Percentiles rank a stretch among this genome's conserved stretches.
Evolutionary conservation across 2,888 invertebrate genomes (phyloP).

Genomic region (Metalampra italica): DNA sequence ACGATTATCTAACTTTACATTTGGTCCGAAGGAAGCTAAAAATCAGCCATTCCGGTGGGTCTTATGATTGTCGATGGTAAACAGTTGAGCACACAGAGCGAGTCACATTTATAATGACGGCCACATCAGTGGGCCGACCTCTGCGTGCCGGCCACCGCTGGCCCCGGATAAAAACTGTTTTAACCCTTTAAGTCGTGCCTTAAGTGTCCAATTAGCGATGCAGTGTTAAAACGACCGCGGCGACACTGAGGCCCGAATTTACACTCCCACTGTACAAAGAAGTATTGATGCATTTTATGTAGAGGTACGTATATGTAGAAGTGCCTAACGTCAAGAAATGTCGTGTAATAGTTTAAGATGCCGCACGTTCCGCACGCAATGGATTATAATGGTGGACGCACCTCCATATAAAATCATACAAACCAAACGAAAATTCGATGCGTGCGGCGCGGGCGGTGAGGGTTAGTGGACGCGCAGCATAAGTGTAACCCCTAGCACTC

Average conservation of each 20-base stretch:
- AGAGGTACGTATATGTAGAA: conserved; percentile 31
- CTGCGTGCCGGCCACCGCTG: conserved; percentile 46
- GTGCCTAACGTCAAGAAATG: conserved; percentile 2
- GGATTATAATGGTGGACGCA: too few species aligned
- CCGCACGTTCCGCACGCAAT: too few species aligned
- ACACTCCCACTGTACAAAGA: conserved; percentile 65
- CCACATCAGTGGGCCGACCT: conserved; percentile 28
- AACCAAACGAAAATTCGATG: too few species aligned
- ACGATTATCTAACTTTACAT: too few species aligned
- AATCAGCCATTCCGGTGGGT: too few species aligned
- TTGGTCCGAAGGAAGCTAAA: too few species aligned
- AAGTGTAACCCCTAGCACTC: too few species aligned
- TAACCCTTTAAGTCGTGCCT: conserved; percentile 52
- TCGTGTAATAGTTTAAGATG: too few species aligned
- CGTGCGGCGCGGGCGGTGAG: too few species aligned
- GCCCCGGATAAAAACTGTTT: conserved; percentile 66
- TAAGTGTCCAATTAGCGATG: conserved; percentile 75
- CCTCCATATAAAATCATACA: too few species aligned
- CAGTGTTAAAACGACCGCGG: conserved; percentile 73
- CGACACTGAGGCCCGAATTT: conserved; percentile 70
- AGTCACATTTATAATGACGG: conserved; percentile 20
- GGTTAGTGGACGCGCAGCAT: too few species aligned
- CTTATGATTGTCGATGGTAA: too few species aligned
- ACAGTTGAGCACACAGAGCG: not conserved
- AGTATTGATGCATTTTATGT: conserved; percentile 53